phyloP scores from a whole-genome alignment of 2,113 vertebrate species.

The Pseudopipra pipra region DNA sequence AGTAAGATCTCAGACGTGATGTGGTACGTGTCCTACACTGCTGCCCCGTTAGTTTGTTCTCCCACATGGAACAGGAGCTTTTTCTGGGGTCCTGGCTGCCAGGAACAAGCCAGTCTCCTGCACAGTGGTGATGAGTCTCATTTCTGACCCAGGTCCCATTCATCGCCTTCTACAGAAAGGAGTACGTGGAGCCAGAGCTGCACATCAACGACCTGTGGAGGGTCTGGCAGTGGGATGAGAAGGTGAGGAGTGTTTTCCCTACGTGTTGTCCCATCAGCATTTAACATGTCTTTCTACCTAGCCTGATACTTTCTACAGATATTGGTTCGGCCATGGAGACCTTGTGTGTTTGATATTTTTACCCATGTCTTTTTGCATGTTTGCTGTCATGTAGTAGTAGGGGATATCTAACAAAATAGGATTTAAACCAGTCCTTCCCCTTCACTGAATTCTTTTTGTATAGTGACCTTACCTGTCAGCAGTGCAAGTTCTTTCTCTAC shows the following conservation, averaged over 20 bases:
- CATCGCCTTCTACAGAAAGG: constrained; percentile 98
- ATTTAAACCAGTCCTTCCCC: background rate
- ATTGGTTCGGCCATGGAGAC: background rate
- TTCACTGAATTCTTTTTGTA: background rate
- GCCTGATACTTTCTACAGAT: background rate
- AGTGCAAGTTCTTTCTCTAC: background rate
- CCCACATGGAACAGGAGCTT: background rate
- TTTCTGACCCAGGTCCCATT: constrained; percentile 87
- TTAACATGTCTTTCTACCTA: background rate
- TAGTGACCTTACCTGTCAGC: background rate
- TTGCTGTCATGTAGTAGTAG: background rate
- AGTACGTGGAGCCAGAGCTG: constrained; percentile 96
- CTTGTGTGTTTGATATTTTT: background rate
- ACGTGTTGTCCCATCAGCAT: background rate
- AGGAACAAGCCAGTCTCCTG: background rate
- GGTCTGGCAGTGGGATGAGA: constrained; percentile 99
- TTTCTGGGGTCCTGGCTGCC: background rate
- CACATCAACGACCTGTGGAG: constrained; percentile 98
- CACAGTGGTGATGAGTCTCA: background rate
- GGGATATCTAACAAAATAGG: background rate
- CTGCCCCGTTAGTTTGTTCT: background rate
- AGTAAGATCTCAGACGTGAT: background rate
- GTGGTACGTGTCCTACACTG: background rate
- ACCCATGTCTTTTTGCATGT: background rate
- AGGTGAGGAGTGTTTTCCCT: constrained; percentile 75